phyloP scores from a whole-genome alignment of 2,113 vertebrate genomes.

The Chionis minor region DNA sequence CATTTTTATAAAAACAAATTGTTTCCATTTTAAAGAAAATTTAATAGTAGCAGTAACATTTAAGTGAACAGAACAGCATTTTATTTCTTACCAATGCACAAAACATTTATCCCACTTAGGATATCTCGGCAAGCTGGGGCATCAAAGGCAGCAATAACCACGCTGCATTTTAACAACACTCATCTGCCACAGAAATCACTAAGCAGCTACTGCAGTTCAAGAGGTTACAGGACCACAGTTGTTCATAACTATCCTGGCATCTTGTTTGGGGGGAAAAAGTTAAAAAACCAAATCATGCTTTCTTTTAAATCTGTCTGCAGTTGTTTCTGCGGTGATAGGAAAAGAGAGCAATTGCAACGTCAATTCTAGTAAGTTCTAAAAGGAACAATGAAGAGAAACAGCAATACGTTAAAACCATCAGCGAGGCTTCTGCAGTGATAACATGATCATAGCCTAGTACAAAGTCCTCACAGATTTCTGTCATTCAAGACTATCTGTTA shows the following conservation, averaged over 20 bases:
- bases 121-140: neutral
- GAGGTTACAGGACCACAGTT: neutral
- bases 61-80: slow-evolving; percentile 33
- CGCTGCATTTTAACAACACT: neutral
- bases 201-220: neutral
- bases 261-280: neutral
- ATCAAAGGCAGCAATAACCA: neutral
- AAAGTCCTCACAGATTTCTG: neutral
- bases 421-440: neutral
- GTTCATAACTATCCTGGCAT: neutral
- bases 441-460: neutral
- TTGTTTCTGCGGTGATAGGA: neutral
- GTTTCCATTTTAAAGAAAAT: slow-evolving; percentile 51
- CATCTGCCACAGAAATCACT: neutral
- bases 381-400: neutral
- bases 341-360: neutral
- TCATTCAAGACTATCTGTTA: neutral
- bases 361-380: neutral
- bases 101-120: slow-evolving; percentile 31
- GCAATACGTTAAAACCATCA: neutral
- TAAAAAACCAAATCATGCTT: neutral
- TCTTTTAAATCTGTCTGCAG: neutral
- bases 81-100: slow-evolving; percentile 25
- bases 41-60: slow-evolving; percentile 46
- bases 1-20: slow-evolving; percentile 39